These are phyloP conservation scores for Mactromeris polynyma DNA, from an alignment of 2,888 invertebrate species.

Conservation along the genomic window DNA sequence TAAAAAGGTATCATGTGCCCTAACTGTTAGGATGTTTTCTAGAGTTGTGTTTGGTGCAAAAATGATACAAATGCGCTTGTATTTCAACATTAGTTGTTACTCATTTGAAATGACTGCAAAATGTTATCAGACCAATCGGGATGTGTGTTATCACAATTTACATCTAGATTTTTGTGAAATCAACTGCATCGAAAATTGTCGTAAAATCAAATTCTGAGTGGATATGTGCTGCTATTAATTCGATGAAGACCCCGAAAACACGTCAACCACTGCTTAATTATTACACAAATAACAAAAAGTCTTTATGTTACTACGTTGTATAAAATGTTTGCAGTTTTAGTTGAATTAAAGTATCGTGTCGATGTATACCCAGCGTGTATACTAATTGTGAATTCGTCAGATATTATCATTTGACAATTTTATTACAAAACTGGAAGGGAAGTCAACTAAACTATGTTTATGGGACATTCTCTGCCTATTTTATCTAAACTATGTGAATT, in stretches of 20 bases:
- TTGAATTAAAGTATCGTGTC: background rate
- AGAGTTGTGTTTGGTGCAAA: background rate
- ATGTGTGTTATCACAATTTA: constrained; percentile 32
- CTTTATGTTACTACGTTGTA: background rate
- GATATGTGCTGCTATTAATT: background rate
- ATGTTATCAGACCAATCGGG: background rate
- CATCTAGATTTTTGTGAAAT: constrained; percentile 45
- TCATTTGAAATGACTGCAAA: background rate
- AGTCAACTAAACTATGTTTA: constrained; percentile 1
- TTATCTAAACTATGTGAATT: background rate
- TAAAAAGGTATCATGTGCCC: constrained; percentile 41
- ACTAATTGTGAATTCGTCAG: background rate
- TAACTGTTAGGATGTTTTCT: background rate
- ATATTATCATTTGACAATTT: constrained; percentile 7
- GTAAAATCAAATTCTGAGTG: background rate
- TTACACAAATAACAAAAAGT: background rate
- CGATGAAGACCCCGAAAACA: background rate
- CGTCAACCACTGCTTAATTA: background rate
- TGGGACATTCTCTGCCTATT: background rate
- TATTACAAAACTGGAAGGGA: background rate
- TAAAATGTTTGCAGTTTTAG: background rate
- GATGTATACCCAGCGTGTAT: background rate
- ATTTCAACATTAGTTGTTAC: background rate
- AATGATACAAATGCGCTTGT: background rate
- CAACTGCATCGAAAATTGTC: constrained; percentile 23